Evolutionary conservation across 2,888 invertebrate genomes (phyloP).

Genomic region (Punctoribates punctum): DNA sequence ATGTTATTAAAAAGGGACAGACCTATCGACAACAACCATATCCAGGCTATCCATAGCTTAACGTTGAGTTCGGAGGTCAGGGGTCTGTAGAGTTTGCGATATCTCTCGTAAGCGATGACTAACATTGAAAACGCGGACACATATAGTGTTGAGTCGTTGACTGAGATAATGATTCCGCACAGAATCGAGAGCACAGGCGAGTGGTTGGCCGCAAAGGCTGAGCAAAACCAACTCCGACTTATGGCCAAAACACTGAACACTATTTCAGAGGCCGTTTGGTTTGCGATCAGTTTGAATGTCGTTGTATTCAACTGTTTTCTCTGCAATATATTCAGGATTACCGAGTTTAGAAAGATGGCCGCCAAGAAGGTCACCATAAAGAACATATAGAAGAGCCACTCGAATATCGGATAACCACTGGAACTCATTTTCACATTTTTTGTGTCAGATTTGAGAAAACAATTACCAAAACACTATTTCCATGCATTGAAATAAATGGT

Average conservation of each 20-base stretch:
- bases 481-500: no score
- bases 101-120: not conserved
- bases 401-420: not conserved
- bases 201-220: not conserved
- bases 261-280: not conserved
- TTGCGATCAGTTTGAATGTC: not conserved
- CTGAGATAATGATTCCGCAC: not conserved
- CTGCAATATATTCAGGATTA: not conserved
- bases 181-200: not conserved
- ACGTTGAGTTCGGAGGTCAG: not conserved
- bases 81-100: slow-evolving; percentile 8
- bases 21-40: not conserved
- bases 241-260: slow-evolving; percentile 12
- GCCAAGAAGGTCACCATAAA: not conserved
- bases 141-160: slow-evolving; percentile 10
- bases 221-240: not conserved
- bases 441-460: no score
- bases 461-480: no score
- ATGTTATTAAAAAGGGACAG: slow-evolving; percentile 1
- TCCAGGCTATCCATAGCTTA: not conserved
- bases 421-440: not conserved
- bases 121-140: slow-evolving; percentile 6
- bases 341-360: not conserved
- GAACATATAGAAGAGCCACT: not conserved
- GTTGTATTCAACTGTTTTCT: not conserved